Evolutionary conservation across 1,140 invertebrate species (phyloP).

Genomic region (Battus philenor): DNA sequence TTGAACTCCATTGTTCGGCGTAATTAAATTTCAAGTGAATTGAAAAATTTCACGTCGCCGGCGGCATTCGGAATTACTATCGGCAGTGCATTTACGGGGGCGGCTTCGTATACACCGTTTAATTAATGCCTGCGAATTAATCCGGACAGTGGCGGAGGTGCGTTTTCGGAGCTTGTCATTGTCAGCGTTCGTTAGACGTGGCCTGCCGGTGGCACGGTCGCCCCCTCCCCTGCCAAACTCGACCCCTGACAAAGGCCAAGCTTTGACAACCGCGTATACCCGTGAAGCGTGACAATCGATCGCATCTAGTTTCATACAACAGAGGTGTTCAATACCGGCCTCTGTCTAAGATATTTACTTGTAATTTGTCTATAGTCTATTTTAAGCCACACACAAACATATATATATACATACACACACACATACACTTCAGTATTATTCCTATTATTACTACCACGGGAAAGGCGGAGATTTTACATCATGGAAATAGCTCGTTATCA

Average conservation of each 20-base stretch:
- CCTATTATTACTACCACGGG: not conserved
- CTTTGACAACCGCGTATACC: slow-evolving; percentile 8
- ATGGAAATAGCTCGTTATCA: no score
- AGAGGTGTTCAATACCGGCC: no score
- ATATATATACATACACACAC: no score
- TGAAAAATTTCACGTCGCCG: slow-evolving; percentile 16
- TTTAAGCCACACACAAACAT: no score
- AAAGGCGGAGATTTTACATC: no score
- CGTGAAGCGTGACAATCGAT: slow-evolving; percentile 10
- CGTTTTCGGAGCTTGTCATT: slow-evolving; percentile 39
- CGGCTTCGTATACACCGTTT: slow-evolving; percentile 23
- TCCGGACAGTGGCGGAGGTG: slow-evolving; percentile 16
- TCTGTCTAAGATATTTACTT: slow-evolving; percentile 4
- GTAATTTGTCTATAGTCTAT: no score
- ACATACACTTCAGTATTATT: no score
- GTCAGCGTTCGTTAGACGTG: slow-evolving; percentile 34
- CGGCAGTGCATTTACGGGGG: slow-evolving; percentile 18
- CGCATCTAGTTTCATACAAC: slow-evolving; percentile 3
- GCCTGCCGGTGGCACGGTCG: slow-evolving; percentile 15
- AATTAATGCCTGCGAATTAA: slow-evolving; percentile 43
- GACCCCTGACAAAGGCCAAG: slow-evolving; percentile 12
- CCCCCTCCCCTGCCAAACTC: not conserved
- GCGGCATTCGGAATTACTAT: slow-evolving; percentile 27
- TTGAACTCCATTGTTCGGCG: slow-evolving; percentile 13
- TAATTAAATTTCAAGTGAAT: slow-evolving; percentile 18